phyloP scores from a whole-genome alignment of 2,113 vertebrate species.

The Balaenoptera acutorostrata region DNA sequence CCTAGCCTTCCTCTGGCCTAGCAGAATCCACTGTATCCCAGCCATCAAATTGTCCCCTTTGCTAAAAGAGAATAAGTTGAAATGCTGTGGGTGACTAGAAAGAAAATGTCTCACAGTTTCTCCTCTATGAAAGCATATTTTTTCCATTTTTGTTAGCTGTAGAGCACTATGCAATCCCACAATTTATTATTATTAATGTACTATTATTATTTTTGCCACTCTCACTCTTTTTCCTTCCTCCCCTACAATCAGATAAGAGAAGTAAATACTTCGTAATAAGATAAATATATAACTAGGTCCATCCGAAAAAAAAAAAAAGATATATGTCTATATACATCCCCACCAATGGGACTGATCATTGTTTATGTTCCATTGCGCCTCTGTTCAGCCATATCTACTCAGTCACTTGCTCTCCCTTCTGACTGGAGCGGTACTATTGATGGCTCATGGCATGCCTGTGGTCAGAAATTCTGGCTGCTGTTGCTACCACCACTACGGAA shows the following conservation, averaged over 20 bases:
- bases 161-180: neutral
- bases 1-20: neutral
- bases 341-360: neutral
- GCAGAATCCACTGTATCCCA: neutral
- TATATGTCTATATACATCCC: neutral
- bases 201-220: neutral
- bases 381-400: neutral
- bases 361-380: neutral
- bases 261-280: neutral
- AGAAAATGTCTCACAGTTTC: neutral
- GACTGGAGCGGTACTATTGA: neutral
- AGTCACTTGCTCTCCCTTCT: neutral
- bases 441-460: neutral
- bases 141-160: neutral
- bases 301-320: neutral
- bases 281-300: neutral
- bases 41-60: neutral
- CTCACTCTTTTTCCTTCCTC: neutral
- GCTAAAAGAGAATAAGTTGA: neutral
- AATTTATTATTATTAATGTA: neutral
- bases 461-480: neutral
- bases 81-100: neutral
- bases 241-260: neutral
- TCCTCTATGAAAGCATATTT: neutral
- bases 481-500: neutral